Evolutionary conservation across 1,140 invertebrate species (phyloP).

Genomic region (Nephila pilipes): DNA sequence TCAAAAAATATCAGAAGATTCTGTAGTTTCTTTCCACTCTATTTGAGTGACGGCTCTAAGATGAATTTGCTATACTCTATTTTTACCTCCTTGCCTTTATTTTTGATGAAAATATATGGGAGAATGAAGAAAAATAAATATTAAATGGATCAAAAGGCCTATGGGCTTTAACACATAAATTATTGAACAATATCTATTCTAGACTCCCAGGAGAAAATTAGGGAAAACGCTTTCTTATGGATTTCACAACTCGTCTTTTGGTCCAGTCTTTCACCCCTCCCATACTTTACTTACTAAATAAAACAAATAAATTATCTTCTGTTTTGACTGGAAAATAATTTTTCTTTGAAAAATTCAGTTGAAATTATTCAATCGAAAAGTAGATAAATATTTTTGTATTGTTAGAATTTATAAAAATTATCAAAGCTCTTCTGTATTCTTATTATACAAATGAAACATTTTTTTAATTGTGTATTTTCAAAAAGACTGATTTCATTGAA

Average conservation of each 20-base stretch:
- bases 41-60: slow-evolving; percentile 53
- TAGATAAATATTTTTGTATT: too few relatives aligned
- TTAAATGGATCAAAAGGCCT: background rate
- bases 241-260: background rate
- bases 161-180: slow-evolving; percentile 4
- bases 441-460: too few relatives aligned
- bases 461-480: too few relatives aligned
- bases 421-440: too few relatives aligned
- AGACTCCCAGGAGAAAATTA: background rate
- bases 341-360: too few relatives aligned
- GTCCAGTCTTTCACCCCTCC: background rate
- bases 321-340: too few relatives aligned
- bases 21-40: slow-evolving; percentile 15
- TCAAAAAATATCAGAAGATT: slow-evolving; percentile 29
- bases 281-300: background rate
- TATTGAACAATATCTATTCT: background rate
- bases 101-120: slow-evolving; percentile 9
- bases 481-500: too few relatives aligned
- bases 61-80: slow-evolving; percentile 53
- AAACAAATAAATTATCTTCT: too few relatives aligned
- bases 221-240: background rate
- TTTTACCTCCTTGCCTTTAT: slow-evolving; percentile 28
- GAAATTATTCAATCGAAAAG: too few relatives aligned
- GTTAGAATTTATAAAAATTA: too few relatives aligned
- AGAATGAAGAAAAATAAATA: background rate